Percentiles rank a stretch among this genome's conserved stretches.
These are phyloP conservation scores for Catharus bicknelli DNA, from an alignment of 2,113 vertebrate genomes.

Conservation along the genomic window DNA sequence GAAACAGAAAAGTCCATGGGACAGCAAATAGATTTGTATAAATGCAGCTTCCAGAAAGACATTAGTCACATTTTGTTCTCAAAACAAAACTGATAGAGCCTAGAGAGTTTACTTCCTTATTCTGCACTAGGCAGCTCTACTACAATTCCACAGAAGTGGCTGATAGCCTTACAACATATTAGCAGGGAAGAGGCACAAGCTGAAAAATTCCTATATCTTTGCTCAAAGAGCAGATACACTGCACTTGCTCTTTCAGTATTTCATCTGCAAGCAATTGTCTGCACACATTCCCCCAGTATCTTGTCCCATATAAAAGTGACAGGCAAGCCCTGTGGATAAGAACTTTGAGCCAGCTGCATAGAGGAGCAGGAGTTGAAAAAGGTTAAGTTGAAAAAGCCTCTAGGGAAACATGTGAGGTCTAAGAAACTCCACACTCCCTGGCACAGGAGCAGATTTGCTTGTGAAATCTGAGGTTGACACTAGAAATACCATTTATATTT, in stretches of 20 bases:
- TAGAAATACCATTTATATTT: conserved; percentile 29
- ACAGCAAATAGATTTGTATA: background rate
- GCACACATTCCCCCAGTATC: background rate
- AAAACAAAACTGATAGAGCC: background rate
- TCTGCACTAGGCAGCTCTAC: background rate
- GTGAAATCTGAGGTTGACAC: conserved; percentile 10
- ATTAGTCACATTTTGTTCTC: background rate
- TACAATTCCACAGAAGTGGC: background rate
- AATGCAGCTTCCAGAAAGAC: background rate
- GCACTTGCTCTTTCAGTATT: background rate
- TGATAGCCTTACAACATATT: background rate
- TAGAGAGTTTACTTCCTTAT: background rate
- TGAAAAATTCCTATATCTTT: background rate
- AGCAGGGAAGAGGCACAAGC: background rate
- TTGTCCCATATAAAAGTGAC: background rate
- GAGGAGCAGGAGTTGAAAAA: background rate
- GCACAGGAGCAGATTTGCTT: background rate
- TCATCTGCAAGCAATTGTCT: background rate
- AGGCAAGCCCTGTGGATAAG: background rate
- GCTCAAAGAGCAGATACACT: background rate
- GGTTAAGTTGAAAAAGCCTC: background rate
- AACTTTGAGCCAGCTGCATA: background rate
- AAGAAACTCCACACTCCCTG: background rate
- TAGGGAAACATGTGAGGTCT: conserved; percentile 1
- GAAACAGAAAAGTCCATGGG: background rate